Conservation (phyloP, 2,888 invertebrate genomes). For the Apamea anceps region DNA sequence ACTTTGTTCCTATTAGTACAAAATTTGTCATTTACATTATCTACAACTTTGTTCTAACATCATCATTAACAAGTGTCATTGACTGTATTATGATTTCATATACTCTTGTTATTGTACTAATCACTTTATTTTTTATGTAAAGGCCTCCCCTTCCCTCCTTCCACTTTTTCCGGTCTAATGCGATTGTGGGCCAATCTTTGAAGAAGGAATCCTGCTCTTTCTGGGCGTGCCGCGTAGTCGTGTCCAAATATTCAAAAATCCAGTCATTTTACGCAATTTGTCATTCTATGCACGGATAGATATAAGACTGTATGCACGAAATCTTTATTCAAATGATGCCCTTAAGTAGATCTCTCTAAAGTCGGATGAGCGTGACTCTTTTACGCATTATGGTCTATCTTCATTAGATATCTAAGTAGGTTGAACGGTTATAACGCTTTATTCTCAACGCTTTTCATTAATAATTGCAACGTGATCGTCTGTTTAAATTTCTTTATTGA, state of each 20-base stretch:
- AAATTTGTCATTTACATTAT: neutral
- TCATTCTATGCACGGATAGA: conserved; percentile 17
- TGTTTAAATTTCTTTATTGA: conserved; percentile 15
- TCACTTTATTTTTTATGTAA: conserved; percentile 2
- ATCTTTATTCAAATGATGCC: conserved; percentile 36
- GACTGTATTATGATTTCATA: neutral
- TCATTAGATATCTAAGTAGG: conserved; percentile 44
- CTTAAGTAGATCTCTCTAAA: conserved; percentile 10
- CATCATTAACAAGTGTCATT: neutral
- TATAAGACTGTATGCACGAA: conserved; percentile 13
- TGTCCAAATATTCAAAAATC: too few relatives aligned
- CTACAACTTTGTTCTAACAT: neutral
- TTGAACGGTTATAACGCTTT: conserved; percentile 34
- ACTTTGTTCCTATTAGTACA: neutral
- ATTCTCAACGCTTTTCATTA: conserved; percentile 19
- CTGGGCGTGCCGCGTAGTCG: too few relatives aligned
- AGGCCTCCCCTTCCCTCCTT: too few relatives aligned
- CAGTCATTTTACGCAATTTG: neutral
- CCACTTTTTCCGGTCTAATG: too few relatives aligned
- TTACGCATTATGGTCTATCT: conserved; percentile 45
- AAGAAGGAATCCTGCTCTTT: too few relatives aligned
- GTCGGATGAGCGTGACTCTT: conserved; percentile 43
- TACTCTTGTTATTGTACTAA: neutral
- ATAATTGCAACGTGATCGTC: conserved; percentile 27
- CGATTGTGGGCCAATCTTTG: too few relatives aligned